Conservation (phyloP, 2,797 vertebrate genomes). For the Pachyuromys duprasi region DNA sequence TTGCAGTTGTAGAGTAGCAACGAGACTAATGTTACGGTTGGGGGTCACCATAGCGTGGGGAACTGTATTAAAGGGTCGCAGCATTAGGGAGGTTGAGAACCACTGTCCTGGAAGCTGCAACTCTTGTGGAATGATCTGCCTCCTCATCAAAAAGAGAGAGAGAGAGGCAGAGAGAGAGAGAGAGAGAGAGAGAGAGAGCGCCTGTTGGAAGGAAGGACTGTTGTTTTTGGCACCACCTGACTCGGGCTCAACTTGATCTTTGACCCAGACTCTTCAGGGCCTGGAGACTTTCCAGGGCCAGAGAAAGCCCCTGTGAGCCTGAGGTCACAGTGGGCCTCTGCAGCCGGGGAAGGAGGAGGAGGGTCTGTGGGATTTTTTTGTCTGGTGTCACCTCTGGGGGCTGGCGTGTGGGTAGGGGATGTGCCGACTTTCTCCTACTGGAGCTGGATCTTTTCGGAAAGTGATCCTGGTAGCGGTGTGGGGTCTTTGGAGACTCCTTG, state of each 20-base stretch:
- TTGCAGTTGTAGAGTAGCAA: background rate
- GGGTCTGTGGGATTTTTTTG: background rate
- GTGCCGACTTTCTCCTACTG: background rate
- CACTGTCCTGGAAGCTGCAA: rapidly evolving
- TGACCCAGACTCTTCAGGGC: background rate
- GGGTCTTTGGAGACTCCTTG: background rate
- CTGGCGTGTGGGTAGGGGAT: background rate
- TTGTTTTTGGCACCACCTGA: background rate
- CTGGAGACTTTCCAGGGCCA: background rate
- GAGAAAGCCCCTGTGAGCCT: background rate
- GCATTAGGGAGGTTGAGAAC: no score
- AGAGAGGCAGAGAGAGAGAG: rapidly evolving
- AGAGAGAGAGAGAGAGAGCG: rapidly evolving
- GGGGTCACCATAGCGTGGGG: background rate
- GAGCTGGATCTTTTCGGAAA: background rate
- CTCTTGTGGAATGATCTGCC: background rate
- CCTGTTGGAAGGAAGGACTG: background rate
- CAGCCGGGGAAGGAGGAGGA: background rate
- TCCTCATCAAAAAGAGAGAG: background rate
- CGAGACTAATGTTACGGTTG: background rate
- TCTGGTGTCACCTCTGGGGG: background rate
- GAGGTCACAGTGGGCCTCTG: background rate
- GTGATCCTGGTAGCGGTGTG: background rate
- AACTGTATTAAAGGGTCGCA: background rate
- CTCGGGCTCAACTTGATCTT: background rate